Evolutionary conservation across 1,140 invertebrate genomes (phyloP), one percentile per base, ranked within the genome.

Genomic region (Habropoda laboriosa): DNA sequence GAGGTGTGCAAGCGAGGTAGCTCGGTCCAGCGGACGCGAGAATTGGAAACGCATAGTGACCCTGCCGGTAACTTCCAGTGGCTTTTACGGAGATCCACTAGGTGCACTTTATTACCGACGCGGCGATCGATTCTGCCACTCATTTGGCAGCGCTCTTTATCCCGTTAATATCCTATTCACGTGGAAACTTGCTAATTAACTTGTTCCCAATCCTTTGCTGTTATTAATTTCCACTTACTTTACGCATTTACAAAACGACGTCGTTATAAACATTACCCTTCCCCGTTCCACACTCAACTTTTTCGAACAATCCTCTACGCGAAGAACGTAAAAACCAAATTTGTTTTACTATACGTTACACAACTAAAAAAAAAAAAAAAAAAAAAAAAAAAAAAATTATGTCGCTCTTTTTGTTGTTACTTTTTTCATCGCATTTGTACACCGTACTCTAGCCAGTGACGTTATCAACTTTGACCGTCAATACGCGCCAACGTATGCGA

Each of bases 61-160:
- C 87, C 89, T 80, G 88, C 89, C 90, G 91, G 89, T 92, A 92
- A 92, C 81, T 81, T 86, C 73, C 55, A 55, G 16, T 79, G 57
- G 63, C 81, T 83, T 27, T 77, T 85, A 85, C 73, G 57, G 55
- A 68, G 81, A 73, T 81, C 71, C 80, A 71, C 82, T 81, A 57
- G 71, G 87, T 73, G 87, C 84, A 76, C 90, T 87, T 89, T 90
- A 88, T 92, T 92, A 92, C 91, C 91, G 90, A 91, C 91, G 51
- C 61, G 79, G 63, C 82, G 82, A 91, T 91, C 89, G 90, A 92
- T 91, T 88, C 73, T 38, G n/a, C 32, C 58, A 51, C 66, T 58
- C 63, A 71, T 63, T n/a, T 82, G 68, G 60, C 45, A 71, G 67
- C 51, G 53, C 63, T 74, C 57, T 47, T 32, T 27, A 51, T 30